Percentiles rank a stretch among this genome's conserved stretches.
Evolutionary conservation across 1,140 invertebrate species (phyloP).

Genomic region (Cherax destructor): DNA sequence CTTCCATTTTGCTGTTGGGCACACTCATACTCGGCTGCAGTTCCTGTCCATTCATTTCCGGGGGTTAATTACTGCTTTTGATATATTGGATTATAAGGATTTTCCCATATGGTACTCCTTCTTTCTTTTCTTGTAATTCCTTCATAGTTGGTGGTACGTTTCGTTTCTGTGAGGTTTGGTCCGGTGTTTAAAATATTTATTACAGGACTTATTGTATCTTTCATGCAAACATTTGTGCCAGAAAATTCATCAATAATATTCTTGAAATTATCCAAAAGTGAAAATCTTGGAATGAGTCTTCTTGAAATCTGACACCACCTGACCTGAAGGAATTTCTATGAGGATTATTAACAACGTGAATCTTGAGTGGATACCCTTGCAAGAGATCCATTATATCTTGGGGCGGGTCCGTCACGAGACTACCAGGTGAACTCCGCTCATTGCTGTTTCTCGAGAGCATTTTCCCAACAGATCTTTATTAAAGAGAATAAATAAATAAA

Average conservation of each 20-base stretch:
- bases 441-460: constrained; percentile 1
- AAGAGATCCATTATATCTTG: constrained; percentile 3
- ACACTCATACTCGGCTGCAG: not conserved
- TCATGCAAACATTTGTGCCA: constrained; percentile 13
- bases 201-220: not conserved
- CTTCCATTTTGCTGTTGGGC: not conserved
- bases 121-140: not conserved
- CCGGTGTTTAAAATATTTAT: constrained; percentile 21
- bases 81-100: constrained; percentile 34
- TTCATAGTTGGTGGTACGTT: not conserved
- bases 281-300: not conserved
- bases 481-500: not conserved
- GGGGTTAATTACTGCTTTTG: constrained; percentile 29
- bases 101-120: constrained; percentile 5
- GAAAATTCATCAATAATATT: not conserved
- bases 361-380: constrained; percentile 18
- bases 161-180: not conserved
- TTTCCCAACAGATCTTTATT: constrained; percentile 47
- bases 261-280: not conserved
- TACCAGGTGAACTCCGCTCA: constrained; percentile 26
- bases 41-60: not conserved
- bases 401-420: constrained; percentile 4
- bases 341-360: not conserved
- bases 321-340: not conserved
- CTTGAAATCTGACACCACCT: not conserved